A percentile compares a stretch with the other conserved stretches of the same genome.
Evolutionary conservation across 2,888 invertebrate genomes (phyloP).

Genomic region (Volucella inanis): DNA sequence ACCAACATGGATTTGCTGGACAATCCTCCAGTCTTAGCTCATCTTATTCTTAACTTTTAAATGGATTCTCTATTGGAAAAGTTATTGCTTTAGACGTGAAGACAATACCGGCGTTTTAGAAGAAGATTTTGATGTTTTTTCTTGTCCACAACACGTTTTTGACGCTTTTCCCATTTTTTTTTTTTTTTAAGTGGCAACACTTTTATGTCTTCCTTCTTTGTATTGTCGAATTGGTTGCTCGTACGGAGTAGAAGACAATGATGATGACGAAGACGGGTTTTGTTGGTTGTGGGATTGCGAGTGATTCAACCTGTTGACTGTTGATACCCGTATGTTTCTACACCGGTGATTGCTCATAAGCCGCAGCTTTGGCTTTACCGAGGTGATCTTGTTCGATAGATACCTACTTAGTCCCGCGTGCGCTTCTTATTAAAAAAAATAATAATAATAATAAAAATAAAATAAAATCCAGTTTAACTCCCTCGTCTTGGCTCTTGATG

Average conservation of each 20-base stretch:
- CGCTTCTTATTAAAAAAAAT: conserved; percentile 33
- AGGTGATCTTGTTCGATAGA: conserved; percentile 59
- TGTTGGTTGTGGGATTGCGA: conserved; percentile 43
- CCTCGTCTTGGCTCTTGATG: conserved; percentile 43
- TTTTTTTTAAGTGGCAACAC: not conserved
- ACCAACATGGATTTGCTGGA: too few relatives aligned
- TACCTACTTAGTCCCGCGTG: conserved; percentile 18
- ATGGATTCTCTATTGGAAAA: too few relatives aligned
- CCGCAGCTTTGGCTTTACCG: conserved; percentile 18
- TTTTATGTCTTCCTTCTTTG: conserved; percentile 1
- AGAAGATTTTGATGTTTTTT: too few relatives aligned
- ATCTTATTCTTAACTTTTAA: too few relatives aligned
- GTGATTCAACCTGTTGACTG: conserved; percentile 72
- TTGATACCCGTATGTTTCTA: conserved; percentile 35
- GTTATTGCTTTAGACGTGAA: too few relatives aligned
- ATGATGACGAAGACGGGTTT: conserved; percentile 68
- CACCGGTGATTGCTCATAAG: conserved; percentile 57
- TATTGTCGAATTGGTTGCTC: conserved; percentile 27
- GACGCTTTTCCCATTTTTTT: too few relatives aligned
- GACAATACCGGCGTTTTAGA: too few relatives aligned
- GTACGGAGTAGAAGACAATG: conserved; percentile 21
- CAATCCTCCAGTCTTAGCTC: too few relatives aligned
- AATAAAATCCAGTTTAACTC: conserved; percentile 59
- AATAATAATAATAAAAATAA: too few relatives aligned
- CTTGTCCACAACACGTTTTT: too few relatives aligned